Base-by-base conservation (phyloP, 2,113 vertebrate genomes). In the Xenopus laevis region DNA sequence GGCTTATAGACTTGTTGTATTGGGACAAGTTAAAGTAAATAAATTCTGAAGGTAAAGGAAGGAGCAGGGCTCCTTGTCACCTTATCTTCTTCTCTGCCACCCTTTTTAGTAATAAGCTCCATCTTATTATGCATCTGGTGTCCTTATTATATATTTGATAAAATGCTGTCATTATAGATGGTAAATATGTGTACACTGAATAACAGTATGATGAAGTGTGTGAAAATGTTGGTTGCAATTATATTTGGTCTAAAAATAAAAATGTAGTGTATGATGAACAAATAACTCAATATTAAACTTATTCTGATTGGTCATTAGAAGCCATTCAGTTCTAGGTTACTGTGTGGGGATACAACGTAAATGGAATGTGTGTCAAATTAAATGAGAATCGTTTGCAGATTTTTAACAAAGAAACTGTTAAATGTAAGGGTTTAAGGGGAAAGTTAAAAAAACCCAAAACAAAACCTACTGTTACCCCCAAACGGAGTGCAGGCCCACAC, bases 1-100 rank as follows among this genome's bases (percentile, higher is more conserved):
- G 52, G 82, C 85, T 87, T 23, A 78, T 83, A 87, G 84, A 87
- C 86, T 87, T 88, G 84, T 87, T 88, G 86, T 84, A 76, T 84
- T 84, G 80, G 91, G 89, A 92, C 88, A 90, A 85, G 85, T 86
- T 88, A 71, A 76, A 71, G 71, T 74, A 70, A 76, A 76, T 68
- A 79, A 75, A 76, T 67, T 10, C 55, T 40, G 55, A 69, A 69
- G 63, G 71, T 5, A 23, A 60, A 60, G 58, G 13, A n/a, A 63
- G 59, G 71, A 33, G 17, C 10, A 27, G 68, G 53, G 21, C 53
- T 15, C 23, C 30, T 63, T 74, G 71, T 74, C 71, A 66, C 4
- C 20, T 13, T 23, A 15, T 21, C 44, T 27, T 17, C 30, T n/a
- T 55, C n/a, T 57, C 72, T 68, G 65, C 68, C 73, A 62, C 58